Base-by-base conservation (phyloP, 2,888 invertebrate genomes). In the Melangyna quadrimaculata region DNA sequence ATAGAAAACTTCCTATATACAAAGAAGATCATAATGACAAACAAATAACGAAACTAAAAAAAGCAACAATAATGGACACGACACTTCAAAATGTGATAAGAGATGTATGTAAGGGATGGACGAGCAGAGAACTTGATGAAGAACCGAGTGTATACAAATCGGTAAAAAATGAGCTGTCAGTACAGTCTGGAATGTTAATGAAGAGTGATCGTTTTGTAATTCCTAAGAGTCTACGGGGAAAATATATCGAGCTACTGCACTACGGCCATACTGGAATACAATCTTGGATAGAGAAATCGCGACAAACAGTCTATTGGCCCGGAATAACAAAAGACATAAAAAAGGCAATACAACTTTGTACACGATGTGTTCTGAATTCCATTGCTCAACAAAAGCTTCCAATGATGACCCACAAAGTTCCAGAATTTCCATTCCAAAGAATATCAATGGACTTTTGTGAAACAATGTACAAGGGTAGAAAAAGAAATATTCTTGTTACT, bases 261-360 rank as follows among this genome's bases (percentile, higher is more conserved):
- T 74, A 55, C 19, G 74, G 74, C 29, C 74, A 74, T 24, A 67
- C 65, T 22, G 67, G 75, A 65, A 74, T 74, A 27, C 55, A 74
- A 32, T 63, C 74, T 9, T 70, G 40, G 5, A 24, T 53, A 40
- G 55, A 70, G 10, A 70, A 70, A 29, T 40, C 70, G 1, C 3
- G 51, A 40, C 61, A 37, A 73, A 51, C 73, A 17, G 17, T 51
- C 9, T 61, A 51, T 27, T 73, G 59, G 45, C 51, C 37, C 1
- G 48, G 61, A 3, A 59, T 72, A 71, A 57, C 71, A 12, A 14
- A 1, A 17, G 55, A 59, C 24, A 35, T 61, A 7, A 72, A 22
- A 61, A 72, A 57, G 0, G 9, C 55, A 14, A 37, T 59, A 14
- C 0, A 22, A 12, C 22, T 12, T 0, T 55, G 55, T 14, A 12